Evolutionary conservation across 1,140 invertebrate species (phyloP), one percentile per base, ranked within the genome.

Genomic region (Heterodera schachtii): DNA sequence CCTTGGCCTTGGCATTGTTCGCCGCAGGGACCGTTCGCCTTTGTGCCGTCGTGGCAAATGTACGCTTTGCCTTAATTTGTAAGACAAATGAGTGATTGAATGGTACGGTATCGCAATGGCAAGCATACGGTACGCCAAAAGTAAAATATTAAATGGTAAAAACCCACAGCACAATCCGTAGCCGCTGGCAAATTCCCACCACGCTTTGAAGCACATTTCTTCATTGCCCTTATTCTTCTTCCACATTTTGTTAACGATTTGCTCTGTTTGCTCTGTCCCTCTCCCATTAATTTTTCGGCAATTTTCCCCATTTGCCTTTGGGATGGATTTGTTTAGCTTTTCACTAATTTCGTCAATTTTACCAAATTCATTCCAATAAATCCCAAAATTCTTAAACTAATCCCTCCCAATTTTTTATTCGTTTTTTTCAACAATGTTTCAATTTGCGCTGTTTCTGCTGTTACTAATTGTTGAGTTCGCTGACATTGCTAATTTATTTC

Each of bases 191-290:
- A 60, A 19, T 11, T 13, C 57, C 57, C 57, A 60, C 57, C 57
- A 60, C 57, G 57, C 57, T 60, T 60, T 60, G 57, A 60, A 60
- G 57, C 57, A 60, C 57, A 60, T 60, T 60, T 60, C 57, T 31
- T 31, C 31, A 31, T 31, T 31, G 31, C 31, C 31, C 31, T 31
- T 31, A 31, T 31, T 31, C 31, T 31, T 31, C 31, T 31, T 31
- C 31, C 31, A 31, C 31, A 31, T 31, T 31, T 31, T 31, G 31
- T 31, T 31, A 31, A 31, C 31, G 31, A 31, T 31, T 31, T 31
- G 31, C 31, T 31, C 31, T 31, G 31, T 31, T 31, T 31, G 31
- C 31, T 31, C 31, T 31, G 31, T 31, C 31, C 31, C 31, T 31
- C 31, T 31, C 31, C 31, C 31, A 31, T 31, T 31, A 31, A 31